A percentile compares a stretch with the other conserved stretches of the same genome.
Conservation (phyloP, 2,113 vertebrate genomes). For the Lepus americanus region DNA sequence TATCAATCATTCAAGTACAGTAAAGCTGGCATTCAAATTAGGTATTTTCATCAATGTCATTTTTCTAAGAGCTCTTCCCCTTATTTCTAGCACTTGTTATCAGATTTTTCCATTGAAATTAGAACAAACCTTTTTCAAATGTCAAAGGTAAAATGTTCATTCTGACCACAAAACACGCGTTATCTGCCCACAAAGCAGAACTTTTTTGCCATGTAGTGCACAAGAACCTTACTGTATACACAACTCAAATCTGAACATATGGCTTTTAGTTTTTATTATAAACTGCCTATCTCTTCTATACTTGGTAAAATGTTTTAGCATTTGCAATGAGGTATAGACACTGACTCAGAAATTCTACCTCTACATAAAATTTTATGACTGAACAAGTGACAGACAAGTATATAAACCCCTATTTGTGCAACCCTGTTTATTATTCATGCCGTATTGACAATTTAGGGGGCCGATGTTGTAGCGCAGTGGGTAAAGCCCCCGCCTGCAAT, state of each 20-base stretch:
- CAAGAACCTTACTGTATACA: neutral
- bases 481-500: no score
- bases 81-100: conserved; percentile 31
- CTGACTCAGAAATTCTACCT: neutral
- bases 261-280: neutral
- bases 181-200: neutral
- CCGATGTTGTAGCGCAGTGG: no score
- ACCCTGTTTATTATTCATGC: neutral
- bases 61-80: neutral
- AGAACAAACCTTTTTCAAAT: neutral
- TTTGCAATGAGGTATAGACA: neutral
- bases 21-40: conserved; percentile 1
- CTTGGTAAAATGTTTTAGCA: neutral
- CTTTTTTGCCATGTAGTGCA: neutral
- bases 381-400: neutral
- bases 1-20: neutral
- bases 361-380: neutral
- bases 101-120: neutral
- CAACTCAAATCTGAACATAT: neutral
- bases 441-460: no score
- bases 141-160: neutral
- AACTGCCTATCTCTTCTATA: neutral
- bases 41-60: neutral
- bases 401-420: neutral
- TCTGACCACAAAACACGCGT: neutral